Evolutionary conservation across 2,113 vertebrate species (phyloP).

Genomic region (Seriola dumerili): DNA sequence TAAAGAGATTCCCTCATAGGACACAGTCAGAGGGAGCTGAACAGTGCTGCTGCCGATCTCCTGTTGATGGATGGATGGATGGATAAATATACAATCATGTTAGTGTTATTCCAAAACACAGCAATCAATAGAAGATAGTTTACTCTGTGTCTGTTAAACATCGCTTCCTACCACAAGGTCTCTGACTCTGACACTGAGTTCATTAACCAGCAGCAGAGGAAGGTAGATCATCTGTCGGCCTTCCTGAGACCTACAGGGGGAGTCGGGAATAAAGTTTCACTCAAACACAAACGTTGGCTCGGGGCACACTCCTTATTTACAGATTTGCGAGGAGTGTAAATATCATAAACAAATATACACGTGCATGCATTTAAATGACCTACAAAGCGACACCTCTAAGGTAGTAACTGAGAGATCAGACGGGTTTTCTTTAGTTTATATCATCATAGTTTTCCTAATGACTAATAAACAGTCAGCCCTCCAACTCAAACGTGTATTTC

Average conservation of each 20-base stretch:
- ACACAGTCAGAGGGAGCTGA: slow-evolving; percentile 92
- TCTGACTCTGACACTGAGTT: slow-evolving; percentile 93
- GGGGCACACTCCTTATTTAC: background rate
- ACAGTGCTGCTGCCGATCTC: slow-evolving; percentile 90
- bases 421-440: background rate
- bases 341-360: background rate
- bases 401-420: background rate
- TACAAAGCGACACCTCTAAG: background rate
- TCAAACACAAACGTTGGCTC: background rate
- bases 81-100: background rate
- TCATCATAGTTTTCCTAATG: background rate
- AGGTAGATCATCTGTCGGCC: slow-evolving; percentile 93
- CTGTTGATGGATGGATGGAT: slow-evolving; percentile 71
- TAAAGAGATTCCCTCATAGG: slow-evolving; percentile 93
- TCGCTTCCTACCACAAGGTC: slow-evolving; percentile 90
- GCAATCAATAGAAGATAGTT: background rate
- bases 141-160: background rate
- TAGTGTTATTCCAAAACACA: background rate
- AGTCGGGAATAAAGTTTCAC: background rate
- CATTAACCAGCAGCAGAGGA: slow-evolving; percentile 96
- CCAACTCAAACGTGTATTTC: background rate
- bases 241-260: slow-evolving; percentile 88
- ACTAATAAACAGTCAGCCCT: background rate
- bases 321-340: background rate
- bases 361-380: background rate